Base-by-base conservation (phyloP, 2,797 vertebrate genomes). In the Triplophysa bombifrons region DNA sequence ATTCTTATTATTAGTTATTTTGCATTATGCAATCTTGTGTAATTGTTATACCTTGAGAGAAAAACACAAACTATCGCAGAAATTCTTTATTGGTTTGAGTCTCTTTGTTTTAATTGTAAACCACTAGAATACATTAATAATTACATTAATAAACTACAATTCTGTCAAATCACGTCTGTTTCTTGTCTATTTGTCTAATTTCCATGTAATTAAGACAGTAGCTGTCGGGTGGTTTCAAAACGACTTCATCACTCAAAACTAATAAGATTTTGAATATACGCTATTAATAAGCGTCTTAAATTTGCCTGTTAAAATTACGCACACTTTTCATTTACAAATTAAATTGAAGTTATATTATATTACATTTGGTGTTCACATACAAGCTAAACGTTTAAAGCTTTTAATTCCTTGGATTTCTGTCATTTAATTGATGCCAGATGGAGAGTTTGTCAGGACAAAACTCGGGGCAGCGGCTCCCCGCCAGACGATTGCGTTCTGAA, bases 181-280 rank as follows among this genome's bases (percentile, higher is more conserved):
- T 7, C 22, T 60, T 60, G 4, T 25, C 16, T 60, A 27, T 60
- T 60, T 38, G 60, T 48, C 48, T 75, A 2, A 65, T 53, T 75
- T 75, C 30, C n/a, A 55, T 44, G 50, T 56, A 27, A 67, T 76
- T 56, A 76, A 67, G 51, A 56, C 34, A 11, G 74, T 65, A 53
- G 50, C n/a, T 27, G 61, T 65, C 20, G 14, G 61, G 84, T 65
- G 44, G 83, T 25, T 58, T 58, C 20, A 22, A 89, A 88, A 89
- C 44, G 41, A 13, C 58, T 25, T 1, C n/a, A 84, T 81, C n/a
- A 9, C 56, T 76, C 74, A 76, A 30, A 75, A 7, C 30, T 66
- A 75, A 67, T 56, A 67, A 0, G 38, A 30, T 76, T 76, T 67
- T 58, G 46, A 30, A 30, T 56, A 41, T 44, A 27, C 34, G 5